These are phyloP conservation scores for Sebastes steindachneri DNA, from an alignment of 2,797 vertebrate genomes.

Conservation along the genomic window DNA sequence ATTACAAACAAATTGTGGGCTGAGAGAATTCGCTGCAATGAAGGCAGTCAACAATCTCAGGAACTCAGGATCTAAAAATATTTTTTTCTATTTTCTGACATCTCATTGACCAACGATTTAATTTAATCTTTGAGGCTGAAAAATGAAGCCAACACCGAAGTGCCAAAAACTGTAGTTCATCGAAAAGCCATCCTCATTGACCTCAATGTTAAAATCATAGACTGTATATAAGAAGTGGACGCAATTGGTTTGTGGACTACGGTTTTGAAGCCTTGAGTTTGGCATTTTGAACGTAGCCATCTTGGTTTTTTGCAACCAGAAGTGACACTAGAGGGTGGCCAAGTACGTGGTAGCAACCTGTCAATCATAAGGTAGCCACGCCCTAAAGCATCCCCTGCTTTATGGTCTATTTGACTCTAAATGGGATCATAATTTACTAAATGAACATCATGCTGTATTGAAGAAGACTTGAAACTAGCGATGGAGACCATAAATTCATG, in stretches of 20 bases:
- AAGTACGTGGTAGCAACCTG: too few relatives aligned
- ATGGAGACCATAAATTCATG: too few relatives aligned
- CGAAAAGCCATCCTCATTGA: background rate
- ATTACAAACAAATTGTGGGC: background rate
- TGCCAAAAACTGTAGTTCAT: background rate
- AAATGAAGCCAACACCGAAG: fast-evolving
- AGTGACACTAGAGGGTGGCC: too few relatives aligned
- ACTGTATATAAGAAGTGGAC: too few relatives aligned
- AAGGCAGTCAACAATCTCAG: background rate
- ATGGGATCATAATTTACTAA: too few relatives aligned
- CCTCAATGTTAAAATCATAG: background rate
- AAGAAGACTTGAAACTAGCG: too few relatives aligned
- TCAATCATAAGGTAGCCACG: too few relatives aligned
- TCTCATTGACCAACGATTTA: background rate
- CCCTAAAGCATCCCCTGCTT: too few relatives aligned
- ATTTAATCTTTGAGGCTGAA: background rate
- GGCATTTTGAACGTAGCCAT: fast-evolving
- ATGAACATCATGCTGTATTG: too few relatives aligned
- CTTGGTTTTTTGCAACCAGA: too few relatives aligned
- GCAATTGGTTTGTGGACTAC: fast-evolving
- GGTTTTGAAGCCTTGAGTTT: too few relatives aligned
- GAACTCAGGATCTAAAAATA: background rate
- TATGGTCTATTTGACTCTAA: too few relatives aligned
- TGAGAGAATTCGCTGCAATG: background rate
- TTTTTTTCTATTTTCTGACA: background rate